These are phyloP conservation scores for Keiferia lycopersicella DNA, from an alignment of 2,888 invertebrate species.

Conservation along the genomic window DNA sequence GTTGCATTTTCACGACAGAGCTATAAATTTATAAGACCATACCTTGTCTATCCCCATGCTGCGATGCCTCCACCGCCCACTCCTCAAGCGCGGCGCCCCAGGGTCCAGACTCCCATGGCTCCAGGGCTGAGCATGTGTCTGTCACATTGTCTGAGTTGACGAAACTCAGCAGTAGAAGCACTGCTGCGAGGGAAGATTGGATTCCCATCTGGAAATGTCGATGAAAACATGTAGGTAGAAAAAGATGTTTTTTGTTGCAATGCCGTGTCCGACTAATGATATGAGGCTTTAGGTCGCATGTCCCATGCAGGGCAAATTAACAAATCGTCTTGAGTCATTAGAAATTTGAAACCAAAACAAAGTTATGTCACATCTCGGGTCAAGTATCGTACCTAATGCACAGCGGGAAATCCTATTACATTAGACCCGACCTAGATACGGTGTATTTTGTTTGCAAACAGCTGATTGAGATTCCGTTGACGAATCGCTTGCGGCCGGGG, in stretches of 20 bases:
- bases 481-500: slow-evolving; percentile 3
- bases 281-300: too few relatives aligned
- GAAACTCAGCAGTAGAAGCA: slow-evolving; percentile 32
- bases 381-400: not conserved
- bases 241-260: too few relatives aligned
- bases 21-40: too few relatives aligned
- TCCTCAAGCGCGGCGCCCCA: slow-evolving; percentile 84
- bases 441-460: slow-evolving; percentile 25
- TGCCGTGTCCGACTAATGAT: too few relatives aligned
- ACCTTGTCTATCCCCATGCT: slow-evolving; percentile 62
- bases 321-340: too few relatives aligned
- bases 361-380: slow-evolving; percentile 7
- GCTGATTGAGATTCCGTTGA: slow-evolving; percentile 25
- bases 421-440: slow-evolving; percentile 10
- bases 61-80: slow-evolving; percentile 77
- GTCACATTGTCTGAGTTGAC: slow-evolving; percentile 44
- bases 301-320: too few relatives aligned
- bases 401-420: slow-evolving; percentile 20
- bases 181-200: slow-evolving; percentile 24
- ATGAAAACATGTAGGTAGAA: not conserved
- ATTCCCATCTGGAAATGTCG: slow-evolving; percentile 35
- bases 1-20: too few relatives aligned
- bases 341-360: slow-evolving; percentile 6
- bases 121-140: slow-evolving; percentile 21
- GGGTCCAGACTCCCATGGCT: slow-evolving; percentile 55